Conservation (phyloP, 92 coral and sea anemone genomes). For the Pocillopora grandis region DNA sequence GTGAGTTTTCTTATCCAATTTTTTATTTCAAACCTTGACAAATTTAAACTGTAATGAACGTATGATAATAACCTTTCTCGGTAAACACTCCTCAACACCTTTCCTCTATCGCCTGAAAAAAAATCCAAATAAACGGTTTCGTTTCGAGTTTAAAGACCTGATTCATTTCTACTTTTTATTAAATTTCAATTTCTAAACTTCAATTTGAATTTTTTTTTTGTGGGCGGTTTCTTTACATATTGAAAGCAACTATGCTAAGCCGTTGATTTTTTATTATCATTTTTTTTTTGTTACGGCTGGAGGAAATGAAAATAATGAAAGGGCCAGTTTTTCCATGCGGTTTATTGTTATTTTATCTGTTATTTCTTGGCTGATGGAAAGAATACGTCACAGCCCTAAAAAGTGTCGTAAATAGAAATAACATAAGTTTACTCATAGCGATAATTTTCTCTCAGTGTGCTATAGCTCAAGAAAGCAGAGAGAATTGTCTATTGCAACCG, state of each 20-base stretch:
- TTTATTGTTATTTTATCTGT: background rate
- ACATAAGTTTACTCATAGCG: background rate
- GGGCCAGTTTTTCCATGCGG: background rate
- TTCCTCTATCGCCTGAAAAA: no score
- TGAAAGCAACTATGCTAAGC: no score
- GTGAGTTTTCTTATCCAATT: background rate
- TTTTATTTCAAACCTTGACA: background rate
- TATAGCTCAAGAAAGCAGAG: background rate
- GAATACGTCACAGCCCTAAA: background rate
- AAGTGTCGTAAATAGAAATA: background rate
- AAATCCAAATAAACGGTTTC: no score
- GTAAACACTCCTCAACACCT: background rate
- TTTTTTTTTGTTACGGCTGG: no score
- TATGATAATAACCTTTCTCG: background rate
- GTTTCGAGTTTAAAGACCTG: no score
- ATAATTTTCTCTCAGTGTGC: background rate
- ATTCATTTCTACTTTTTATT: no score
- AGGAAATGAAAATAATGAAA: background rate
- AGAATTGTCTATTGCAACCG: no score
- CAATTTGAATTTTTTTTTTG: no score
- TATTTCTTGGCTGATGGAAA: background rate
- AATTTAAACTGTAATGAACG: conserved; percentile 13
- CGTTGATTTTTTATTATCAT: no score
- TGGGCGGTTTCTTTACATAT: no score
- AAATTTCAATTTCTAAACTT: no score